Evolutionary conservation across 1,140 invertebrate species (phyloP).

Genomic region (Cydia pomonella): DNA sequence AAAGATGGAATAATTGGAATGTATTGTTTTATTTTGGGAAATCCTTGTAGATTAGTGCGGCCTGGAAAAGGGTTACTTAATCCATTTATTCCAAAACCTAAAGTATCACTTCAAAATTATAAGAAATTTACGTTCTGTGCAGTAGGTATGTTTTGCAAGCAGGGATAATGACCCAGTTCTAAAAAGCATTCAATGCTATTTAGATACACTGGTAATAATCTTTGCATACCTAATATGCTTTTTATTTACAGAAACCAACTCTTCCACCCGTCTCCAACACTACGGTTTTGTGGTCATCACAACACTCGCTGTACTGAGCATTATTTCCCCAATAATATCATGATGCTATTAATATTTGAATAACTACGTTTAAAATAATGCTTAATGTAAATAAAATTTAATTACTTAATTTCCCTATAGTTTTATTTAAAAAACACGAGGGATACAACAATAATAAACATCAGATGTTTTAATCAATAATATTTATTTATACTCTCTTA

Average conservation of each 20-base stretch:
- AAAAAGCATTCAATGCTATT: no score
- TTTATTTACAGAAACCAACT: slow-evolving; percentile 58
- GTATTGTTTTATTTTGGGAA: no score
- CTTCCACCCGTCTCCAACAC: slow-evolving; percentile 41
- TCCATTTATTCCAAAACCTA: no score
- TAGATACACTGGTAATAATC: no score
- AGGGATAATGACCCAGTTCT: no score
- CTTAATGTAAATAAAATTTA: slow-evolving; percentile 44
- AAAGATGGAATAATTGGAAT: no score
- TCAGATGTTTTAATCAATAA: slow-evolving; percentile 17
- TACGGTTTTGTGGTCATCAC: slow-evolving; percentile 36
- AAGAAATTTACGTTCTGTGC: no score
- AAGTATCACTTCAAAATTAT: no score
- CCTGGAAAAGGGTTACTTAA: no score
- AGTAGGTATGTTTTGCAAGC: no score
- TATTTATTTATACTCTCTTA: slow-evolving; percentile 33
- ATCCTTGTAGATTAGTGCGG: no score
- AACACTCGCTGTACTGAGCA: slow-evolving; percentile 35
- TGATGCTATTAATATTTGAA: slow-evolving; percentile 35
- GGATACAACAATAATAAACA: background rate
- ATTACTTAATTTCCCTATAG: slow-evolving; percentile 26
- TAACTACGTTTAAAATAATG: slow-evolving; percentile 27
- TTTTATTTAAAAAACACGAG: background rate
- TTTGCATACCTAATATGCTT: background rate
- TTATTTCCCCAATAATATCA: slow-evolving; percentile 43